These are phyloP conservation scores for Silurus glanis DNA, from an alignment of 2,113 vertebrate species.

Conservation along the genomic window DNA sequence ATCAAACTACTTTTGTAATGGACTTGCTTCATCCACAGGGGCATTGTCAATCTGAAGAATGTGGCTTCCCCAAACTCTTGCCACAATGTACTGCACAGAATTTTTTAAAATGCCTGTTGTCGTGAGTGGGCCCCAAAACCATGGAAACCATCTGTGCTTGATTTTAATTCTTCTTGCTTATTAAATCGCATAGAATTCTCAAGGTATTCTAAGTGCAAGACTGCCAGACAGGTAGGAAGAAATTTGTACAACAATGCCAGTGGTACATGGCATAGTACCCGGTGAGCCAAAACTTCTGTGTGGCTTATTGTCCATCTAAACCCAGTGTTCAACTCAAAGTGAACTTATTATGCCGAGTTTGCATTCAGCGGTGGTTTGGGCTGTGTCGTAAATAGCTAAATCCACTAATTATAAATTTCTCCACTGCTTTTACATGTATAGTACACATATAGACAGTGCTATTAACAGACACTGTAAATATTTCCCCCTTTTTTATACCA, in stretches of 20 bases:
- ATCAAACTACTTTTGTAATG: background rate
- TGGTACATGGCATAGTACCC: background rate
- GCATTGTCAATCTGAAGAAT: background rate
- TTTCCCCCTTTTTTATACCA: background rate
- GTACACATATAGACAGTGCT: background rate
- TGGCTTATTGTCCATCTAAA: background rate
- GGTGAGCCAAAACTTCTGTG: background rate
- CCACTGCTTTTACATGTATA: background rate
- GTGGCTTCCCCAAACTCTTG: too few relatives aligned
- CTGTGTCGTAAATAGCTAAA: constrained; percentile 4
- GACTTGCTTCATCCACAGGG: background rate
- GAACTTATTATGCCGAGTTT: background rate
- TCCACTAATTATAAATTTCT: constrained; percentile 9
- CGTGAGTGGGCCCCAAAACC: background rate
- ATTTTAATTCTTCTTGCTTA: background rate
- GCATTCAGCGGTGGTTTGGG: constrained; percentile 1
- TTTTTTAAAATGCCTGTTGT: background rate
- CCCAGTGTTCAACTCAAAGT: background rate
- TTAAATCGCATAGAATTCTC: background rate
- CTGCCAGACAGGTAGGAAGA: constrained; percentile 7
- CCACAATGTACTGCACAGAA: background rate
- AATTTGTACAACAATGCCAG: background rate
- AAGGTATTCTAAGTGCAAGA: constrained; percentile 14
- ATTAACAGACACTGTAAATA: background rate
- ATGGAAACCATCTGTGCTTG: background rate